Evolutionary conservation across 2,113 vertebrate genomes (phyloP).

Genomic region (Rhea pennata): DNA sequence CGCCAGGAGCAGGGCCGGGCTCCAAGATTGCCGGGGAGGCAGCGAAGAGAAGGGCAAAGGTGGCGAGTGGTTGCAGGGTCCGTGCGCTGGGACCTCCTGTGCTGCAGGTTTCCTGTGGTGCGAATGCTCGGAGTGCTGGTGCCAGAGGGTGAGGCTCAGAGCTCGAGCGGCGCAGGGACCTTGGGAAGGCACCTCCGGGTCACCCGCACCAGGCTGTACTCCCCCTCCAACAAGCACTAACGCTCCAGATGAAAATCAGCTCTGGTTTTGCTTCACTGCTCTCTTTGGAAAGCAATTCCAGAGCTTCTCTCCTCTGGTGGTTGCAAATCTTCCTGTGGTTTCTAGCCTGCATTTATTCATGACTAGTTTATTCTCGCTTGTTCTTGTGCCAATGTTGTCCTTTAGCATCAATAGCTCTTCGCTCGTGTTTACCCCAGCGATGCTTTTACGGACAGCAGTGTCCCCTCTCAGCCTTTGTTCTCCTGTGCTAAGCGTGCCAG

Average conservation of each 20-base stretch:
- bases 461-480: constrained; percentile 18
- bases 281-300: background rate
- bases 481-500: background rate
- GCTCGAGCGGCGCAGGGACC: rapidly evolving
- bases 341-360: constrained; percentile 46
- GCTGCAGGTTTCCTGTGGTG: background rate
- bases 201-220: rapidly evolving
- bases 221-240: background rate
- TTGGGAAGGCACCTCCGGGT: background rate
- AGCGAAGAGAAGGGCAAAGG: background rate
- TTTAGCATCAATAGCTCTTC: constrained; percentile 54
- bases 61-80: background rate
- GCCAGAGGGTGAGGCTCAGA: rapidly evolving
- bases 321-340: constrained; percentile 35
- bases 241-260: background rate
- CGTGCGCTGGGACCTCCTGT: rapidly evolving
- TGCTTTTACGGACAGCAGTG: constrained; percentile 21
- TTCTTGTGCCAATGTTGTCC: constrained; percentile 54
- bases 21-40: background rate
- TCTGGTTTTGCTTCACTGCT: background rate
- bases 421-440: constrained; percentile 36
- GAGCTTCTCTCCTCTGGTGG: background rate
- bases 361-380: constrained; percentile 38
- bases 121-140: background rate
- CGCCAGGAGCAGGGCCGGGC: background rate